Percentiles rank a stretch among this genome's conserved stretches.
Conservation (phyloP, 2,797 vertebrate species). For the Dicrostonyx torquatus region DNA sequence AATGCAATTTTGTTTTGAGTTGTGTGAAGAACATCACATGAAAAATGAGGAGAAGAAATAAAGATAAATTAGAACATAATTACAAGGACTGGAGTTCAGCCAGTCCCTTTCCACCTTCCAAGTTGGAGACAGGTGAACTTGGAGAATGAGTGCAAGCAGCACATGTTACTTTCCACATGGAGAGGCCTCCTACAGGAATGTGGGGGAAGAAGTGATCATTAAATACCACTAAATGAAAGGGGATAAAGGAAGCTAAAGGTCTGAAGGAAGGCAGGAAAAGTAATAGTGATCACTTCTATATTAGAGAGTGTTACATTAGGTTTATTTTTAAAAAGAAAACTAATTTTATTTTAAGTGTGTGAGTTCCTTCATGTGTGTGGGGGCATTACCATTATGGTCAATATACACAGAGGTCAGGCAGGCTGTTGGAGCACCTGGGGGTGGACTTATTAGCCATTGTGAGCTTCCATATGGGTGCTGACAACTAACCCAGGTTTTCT, state of each 20-base stretch:
- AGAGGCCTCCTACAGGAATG: not conserved
- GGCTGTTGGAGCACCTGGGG: not conserved
- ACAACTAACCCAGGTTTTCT: not conserved
- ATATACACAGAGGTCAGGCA: not conserved
- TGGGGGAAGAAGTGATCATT: not conserved
- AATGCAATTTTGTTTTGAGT: slow-evolving; percentile 55
- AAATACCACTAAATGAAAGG: not conserved
- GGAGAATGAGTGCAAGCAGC: not conserved
- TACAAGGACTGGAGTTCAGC: not conserved
- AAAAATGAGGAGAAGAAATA: slow-evolving; percentile 60
- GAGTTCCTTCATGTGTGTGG: too few species aligned
- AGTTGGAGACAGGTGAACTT: slow-evolving; percentile 16
- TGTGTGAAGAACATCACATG: slow-evolving; percentile 54
- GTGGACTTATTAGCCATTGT: not conserved
- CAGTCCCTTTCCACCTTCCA: slow-evolving; percentile 26
- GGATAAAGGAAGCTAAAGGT: not conserved
- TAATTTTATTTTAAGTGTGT: not conserved
- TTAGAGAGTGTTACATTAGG: not conserved
- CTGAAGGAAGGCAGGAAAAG: not conserved
- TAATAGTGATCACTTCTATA: not conserved
- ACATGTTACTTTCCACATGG: not conserved
- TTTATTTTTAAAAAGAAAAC: not conserved
- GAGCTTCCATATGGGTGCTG: not conserved
- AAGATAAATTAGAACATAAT: slow-evolving; percentile 69
- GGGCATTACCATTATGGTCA: not conserved